phyloP scores from a whole-genome alignment of 1,140 invertebrate species.

The Drosophila biarmipes region DNA sequence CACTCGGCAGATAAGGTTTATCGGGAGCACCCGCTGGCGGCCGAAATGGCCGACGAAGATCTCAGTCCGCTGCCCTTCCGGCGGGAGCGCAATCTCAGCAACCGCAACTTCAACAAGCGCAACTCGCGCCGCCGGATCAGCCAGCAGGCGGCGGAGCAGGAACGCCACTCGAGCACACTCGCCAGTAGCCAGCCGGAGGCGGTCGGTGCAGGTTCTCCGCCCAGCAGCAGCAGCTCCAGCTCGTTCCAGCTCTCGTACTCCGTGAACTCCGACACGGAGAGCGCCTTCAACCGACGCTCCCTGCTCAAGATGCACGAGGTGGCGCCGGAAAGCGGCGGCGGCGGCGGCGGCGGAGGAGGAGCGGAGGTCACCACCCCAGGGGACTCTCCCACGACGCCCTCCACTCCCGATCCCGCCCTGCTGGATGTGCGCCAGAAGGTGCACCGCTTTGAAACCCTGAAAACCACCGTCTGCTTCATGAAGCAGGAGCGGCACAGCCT shows the following conservation, averaged over 20 bases:
- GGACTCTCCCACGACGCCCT: conserved; percentile 22
- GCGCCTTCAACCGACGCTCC: conserved; percentile 61
- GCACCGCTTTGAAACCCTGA: conserved; percentile 68
- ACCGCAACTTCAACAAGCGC: conserved; percentile 77
- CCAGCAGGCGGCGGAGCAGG: conserved; percentile 43
- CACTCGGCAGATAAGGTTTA: conserved; percentile 30
- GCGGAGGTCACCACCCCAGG: neutral
- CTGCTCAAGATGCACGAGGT: conserved; percentile 61
- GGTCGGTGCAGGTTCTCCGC: conserved; percentile 17
- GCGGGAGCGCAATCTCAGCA: conserved; percentile 79
- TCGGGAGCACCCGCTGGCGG: conserved; percentile 3
- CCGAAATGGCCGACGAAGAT: conserved; percentile 69
- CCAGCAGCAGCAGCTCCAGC: conserved; percentile 57
- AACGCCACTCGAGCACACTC: conserved; percentile 35
- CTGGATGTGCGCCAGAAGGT: conserved; percentile 77
- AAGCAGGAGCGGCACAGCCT: conserved; percentile 60
- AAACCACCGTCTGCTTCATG: conserved; percentile 39
- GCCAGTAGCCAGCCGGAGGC: conserved; percentile 37
- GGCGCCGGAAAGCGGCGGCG: conserved; percentile 6
- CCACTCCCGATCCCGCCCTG: conserved; percentile 64
- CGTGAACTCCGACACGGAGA: conserved; percentile 74
- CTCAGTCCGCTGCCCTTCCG: conserved; percentile 77
- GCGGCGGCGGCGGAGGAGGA: neutral
- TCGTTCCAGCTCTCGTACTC: conserved; percentile 69
- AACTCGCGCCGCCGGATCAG: conserved; percentile 69